Conservation (phyloP, 2,113 vertebrate species). For the Neopipo cinnamomea region DNA sequence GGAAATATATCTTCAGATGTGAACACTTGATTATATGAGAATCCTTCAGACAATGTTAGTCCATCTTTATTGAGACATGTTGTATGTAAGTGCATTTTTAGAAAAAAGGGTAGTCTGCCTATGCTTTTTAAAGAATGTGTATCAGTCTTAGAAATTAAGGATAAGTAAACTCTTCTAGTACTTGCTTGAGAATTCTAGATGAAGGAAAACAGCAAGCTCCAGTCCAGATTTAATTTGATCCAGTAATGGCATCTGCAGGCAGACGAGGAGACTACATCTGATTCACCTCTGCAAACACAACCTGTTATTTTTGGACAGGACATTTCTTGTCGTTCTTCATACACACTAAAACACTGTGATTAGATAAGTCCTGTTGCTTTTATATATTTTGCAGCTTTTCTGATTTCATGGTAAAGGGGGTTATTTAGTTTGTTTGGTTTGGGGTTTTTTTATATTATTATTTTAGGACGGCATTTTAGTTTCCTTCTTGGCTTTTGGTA, state of each 20-base stretch:
- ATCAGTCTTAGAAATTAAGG: background rate
- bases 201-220: background rate
- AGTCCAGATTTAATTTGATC: background rate
- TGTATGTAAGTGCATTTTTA: background rate
- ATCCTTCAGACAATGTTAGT: background rate
- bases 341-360: background rate
- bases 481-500: background rate
- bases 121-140: background rate
- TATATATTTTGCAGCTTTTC: background rate
- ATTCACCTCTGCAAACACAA: background rate
- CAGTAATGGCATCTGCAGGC: slow-evolving; percentile 40
- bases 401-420: background rate
- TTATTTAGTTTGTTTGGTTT: background rate
- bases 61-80: background rate
- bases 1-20: background rate
- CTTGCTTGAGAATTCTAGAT: background rate
- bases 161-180: background rate
- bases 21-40: background rate
- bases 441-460: fast-evolving
- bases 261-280: background rate
- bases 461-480: background rate
- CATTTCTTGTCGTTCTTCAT: background rate
- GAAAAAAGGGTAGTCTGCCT: background rate
- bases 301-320: background rate
- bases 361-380: background rate